phyloP scores from a whole-genome alignment of 2,888 invertebrate genomes.

The Orthosia gracilis region DNA sequence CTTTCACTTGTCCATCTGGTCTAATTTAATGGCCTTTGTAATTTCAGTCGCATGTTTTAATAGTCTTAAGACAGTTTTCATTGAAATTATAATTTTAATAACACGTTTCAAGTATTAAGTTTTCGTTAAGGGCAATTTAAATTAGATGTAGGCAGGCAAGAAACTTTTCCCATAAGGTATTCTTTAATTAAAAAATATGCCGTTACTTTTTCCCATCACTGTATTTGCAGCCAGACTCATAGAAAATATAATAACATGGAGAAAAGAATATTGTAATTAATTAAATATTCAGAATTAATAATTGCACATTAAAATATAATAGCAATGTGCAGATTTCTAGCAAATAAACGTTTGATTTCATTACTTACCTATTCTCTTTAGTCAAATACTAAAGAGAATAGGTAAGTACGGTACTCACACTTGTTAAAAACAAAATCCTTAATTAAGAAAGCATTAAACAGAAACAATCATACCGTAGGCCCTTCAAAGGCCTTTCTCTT shows the following conservation, averaged over 20 bases:
- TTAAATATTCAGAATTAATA: background rate
- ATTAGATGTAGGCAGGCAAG: slow-evolving; percentile 1
- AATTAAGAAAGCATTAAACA: slow-evolving; percentile 25
- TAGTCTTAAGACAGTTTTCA: slow-evolving; percentile 21
- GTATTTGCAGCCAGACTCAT: background rate
- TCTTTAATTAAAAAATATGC: slow-evolving; percentile 5
- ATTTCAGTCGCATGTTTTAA: slow-evolving; percentile 49
- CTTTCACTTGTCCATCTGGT: slow-evolving; percentile 61
- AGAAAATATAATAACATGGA: background rate
- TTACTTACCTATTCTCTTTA: too few species aligned
- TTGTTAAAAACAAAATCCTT: slow-evolving; percentile 9
- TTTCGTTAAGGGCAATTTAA: slow-evolving; percentile 24
- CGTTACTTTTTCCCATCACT: slow-evolving; percentile 12
- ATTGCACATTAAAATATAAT: background rate
- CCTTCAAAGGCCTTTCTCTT: slow-evolving; percentile 46
- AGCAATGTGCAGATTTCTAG: too few species aligned
- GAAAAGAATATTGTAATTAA: background rate
- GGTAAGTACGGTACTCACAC: background rate
- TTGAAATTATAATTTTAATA: slow-evolving; percentile 11
- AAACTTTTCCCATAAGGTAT: slow-evolving; percentile 9
- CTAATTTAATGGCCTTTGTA: slow-evolving; percentile 40
- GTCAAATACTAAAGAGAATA: too few species aligned
- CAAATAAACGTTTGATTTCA: too few species aligned
- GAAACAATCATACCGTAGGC: slow-evolving; percentile 14
- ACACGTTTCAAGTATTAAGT: background rate